These are phyloP conservation scores for Auanema sp. DNA, from an alignment of 2,888 invertebrate species.

Conservation along the genomic window DNA sequence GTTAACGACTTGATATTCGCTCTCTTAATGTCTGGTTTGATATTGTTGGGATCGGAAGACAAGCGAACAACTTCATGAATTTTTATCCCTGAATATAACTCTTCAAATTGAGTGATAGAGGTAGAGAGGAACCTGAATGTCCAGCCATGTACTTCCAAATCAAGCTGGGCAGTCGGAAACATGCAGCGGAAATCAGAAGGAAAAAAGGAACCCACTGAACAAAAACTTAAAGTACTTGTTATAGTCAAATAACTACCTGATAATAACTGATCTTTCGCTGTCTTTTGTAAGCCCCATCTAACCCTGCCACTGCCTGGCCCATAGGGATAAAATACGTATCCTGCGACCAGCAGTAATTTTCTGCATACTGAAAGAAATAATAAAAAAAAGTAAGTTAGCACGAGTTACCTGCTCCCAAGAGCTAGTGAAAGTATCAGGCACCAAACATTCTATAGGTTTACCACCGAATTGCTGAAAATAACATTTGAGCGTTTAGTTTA, in stretches of 20 bases:
- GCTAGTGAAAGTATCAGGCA: constrained; percentile 59
- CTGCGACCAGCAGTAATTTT: constrained; percentile 62
- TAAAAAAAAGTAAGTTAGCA: background rate
- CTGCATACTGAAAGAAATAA: constrained; percentile 55
- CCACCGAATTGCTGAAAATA: constrained; percentile 61
- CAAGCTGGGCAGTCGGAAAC: constrained; percentile 60
- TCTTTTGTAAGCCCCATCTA: constrained; percentile 43
- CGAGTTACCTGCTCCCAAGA: constrained; percentile 56
- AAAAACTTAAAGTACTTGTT: constrained; percentile 1
- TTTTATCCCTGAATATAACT: too few species aligned
- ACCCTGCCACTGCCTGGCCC: constrained; percentile 48
- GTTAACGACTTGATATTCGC: constrained; percentile 60
- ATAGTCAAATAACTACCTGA: constrained; percentile 26
- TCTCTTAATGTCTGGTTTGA: constrained; percentile 61
- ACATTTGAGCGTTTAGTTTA: background rate
- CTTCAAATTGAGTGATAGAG: too few species aligned
- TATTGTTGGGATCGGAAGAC: constrained; percentile 63
- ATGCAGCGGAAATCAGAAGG: constrained; percentile 60
- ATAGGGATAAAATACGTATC: constrained; percentile 60
- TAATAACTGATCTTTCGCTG: constrained; percentile 55
- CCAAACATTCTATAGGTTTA: constrained; percentile 60
- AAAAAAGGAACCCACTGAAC: constrained; percentile 63
- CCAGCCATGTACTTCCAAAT: constrained; percentile 62
- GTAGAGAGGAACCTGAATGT: constrained; percentile 64
- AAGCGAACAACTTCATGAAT: constrained; percentile 61